These are phyloP conservation scores for Chlorops oryzae DNA, from an alignment of 1,140 invertebrate species.

Conservation along the genomic window DNA sequence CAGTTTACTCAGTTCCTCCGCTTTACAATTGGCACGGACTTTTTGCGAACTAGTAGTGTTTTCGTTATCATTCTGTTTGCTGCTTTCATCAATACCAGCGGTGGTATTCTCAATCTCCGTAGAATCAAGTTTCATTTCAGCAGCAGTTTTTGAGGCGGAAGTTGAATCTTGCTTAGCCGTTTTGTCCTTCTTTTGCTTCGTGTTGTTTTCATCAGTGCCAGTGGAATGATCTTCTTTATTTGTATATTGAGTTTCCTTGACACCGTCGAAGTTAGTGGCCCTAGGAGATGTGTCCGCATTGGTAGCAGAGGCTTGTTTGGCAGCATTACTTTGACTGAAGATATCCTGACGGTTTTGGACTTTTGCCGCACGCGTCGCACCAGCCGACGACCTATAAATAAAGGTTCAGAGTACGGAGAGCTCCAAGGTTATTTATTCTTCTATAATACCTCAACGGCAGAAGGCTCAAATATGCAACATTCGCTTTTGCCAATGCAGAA, in stretches of 20 bases:
- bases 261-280: too few species aligned
- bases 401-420: background rate
- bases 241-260: too few species aligned
- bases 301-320: too few species aligned
- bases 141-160: background rate
- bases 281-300: too few species aligned
- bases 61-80: constrained; percentile 14
- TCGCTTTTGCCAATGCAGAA: constrained; percentile 59
- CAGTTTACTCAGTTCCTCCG: constrained; percentile 69
- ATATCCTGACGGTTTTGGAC: constrained; percentile 47
- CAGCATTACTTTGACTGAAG: constrained; percentile 34
- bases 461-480: constrained; percentile 45
- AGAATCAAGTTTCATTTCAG: background rate
- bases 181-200: too few species aligned
- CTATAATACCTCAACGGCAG: constrained; percentile 33
- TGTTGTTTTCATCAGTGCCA: too few species aligned
- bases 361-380: constrained; percentile 42
- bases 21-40: constrained; percentile 73
- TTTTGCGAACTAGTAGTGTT: constrained; percentile 54
- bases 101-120: too few species aligned
- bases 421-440: background rate
- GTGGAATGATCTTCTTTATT: too few species aligned
- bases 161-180: too few species aligned
- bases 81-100: background rate
- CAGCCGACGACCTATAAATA: constrained; percentile 43